phyloP scores from a whole-genome alignment of 2,113 vertebrate genomes.

The Lipotes vexillifer region DNA sequence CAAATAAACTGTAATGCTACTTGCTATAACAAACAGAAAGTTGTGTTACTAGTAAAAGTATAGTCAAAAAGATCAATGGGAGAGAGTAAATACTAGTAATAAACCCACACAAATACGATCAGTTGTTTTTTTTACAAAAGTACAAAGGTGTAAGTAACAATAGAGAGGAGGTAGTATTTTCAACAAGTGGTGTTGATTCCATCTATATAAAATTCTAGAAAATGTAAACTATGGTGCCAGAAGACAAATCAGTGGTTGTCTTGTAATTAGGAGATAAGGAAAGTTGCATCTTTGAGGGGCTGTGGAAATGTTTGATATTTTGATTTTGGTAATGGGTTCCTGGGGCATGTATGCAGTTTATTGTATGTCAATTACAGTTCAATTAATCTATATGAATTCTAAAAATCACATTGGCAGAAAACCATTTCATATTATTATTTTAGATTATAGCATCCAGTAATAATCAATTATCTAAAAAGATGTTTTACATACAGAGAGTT shows the following conservation, averaged over 20 bases:
- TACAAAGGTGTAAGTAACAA: neutral
- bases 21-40: neutral
- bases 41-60: too few relatives aligned
- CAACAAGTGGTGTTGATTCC: neutral
- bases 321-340: neutral
- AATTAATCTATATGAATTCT: neutral
- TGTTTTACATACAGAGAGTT: neutral
- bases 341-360: neutral
- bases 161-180: neutral
- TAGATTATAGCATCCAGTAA: neutral
- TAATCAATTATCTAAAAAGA: neutral
- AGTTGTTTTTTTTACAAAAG: neutral
- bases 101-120: neutral
- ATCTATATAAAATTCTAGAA: neutral
- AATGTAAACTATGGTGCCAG: neutral
- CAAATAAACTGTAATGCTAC: neutral
- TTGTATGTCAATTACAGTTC: neutral
- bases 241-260: neutral
- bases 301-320: neutral
- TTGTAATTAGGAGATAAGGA: neutral
- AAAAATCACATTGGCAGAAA: neutral
- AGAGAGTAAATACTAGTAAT: neutral
- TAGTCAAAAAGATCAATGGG: neutral
- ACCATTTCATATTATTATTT: neutral
- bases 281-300: rapidly evolving